These are phyloP conservation scores for Etheostoma nigrum DNA, from an alignment of 2,797 vertebrate genomes.

Conservation along the genomic window DNA sequence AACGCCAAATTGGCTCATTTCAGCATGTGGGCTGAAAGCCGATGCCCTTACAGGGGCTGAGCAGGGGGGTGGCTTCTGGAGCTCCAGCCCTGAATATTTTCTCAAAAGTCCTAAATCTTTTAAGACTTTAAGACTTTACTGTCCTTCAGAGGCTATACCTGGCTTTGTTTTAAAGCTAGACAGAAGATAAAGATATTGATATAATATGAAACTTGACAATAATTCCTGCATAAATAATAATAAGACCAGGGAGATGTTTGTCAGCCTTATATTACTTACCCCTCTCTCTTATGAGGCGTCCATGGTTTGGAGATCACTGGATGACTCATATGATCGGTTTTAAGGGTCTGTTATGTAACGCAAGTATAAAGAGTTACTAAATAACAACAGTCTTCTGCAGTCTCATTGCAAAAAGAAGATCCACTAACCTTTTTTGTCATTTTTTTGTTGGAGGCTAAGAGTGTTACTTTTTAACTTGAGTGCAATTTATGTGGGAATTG, in stretches of 20 bases:
- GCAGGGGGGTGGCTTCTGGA: too few relatives aligned
- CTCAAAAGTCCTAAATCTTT: too few relatives aligned
- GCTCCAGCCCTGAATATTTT: too few relatives aligned
- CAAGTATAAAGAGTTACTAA: conserved; percentile 8
- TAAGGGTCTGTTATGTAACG: conserved; percentile 29
- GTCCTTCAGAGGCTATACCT: too few relatives aligned
- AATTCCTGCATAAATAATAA: conserved; percentile 7
- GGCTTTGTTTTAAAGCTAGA: too few relatives aligned
- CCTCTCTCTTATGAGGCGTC: neutral
- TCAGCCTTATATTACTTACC: neutral
- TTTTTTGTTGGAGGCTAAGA: neutral
- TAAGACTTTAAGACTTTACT: too few relatives aligned
- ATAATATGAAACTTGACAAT: neutral
- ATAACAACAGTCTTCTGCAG: neutral
- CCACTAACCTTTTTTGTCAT: too few relatives aligned
- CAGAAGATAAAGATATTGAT: too few relatives aligned
- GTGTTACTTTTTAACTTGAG: neutral
- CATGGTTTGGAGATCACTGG: conserved; percentile 4
- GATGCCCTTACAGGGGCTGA: too few relatives aligned
- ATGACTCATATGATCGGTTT: conserved; percentile 33
- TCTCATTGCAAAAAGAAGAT: neutral
- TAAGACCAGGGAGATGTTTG: neutral
- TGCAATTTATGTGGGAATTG: too few relatives aligned
- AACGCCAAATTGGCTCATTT: neutral
- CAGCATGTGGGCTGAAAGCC: conserved; percentile 5